Base-by-base conservation (phyloP, 2,888 invertebrate species). In the Diachrysia chrysitis region DNA sequence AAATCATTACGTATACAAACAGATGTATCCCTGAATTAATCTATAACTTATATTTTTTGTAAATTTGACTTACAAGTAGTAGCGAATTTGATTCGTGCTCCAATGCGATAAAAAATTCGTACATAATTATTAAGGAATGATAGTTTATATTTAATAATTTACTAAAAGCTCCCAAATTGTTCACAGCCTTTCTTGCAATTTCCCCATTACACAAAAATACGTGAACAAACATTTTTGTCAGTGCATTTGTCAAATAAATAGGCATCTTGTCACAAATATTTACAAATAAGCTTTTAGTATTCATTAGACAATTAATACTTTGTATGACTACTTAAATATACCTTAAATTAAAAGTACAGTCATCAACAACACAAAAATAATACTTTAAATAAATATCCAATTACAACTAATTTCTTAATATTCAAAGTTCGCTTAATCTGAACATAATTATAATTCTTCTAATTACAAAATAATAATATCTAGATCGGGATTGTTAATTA, bases 151-250 rank as follows among this genome's bases (percentile, higher is more conserved):
- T 66, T 29, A 35, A n/a, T 51, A 35, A 48, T 35, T 81, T 85
- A 73, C 23, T 42, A 59, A 51, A 42, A 19, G 63, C 54, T 25
- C 51, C 23, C 23, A 85, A 85, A 84, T 87, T 89, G 89, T 90
- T 92, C 92, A 92, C 93, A 93, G 93, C 92, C 90, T 83, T 84
- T 81, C 73, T 83, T 81, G 73, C 83, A 46, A 69, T 63, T 84
- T 80, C 57, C 79, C 14, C 42, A 32, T 61, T 58, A 53, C 54
- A 61, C 54, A 78, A 69, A 74, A 76, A 65, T 73, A 76, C 59
- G 84, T 89, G 85, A 89, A 88, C 84, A 84, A 76, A 71, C 37
- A 42, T 63, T 66, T 60, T 65, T 69, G 23, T 66, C 63, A 66
- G 64, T 66, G 58, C 69, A 78, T 71, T 79, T 70, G 66, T 69